A percentile compares a stretch with the other conserved stretches of the same genome.
phyloP scores from a whole-genome alignment of 1,140 invertebrate species.

The Meloidogyne exigua region DNA sequence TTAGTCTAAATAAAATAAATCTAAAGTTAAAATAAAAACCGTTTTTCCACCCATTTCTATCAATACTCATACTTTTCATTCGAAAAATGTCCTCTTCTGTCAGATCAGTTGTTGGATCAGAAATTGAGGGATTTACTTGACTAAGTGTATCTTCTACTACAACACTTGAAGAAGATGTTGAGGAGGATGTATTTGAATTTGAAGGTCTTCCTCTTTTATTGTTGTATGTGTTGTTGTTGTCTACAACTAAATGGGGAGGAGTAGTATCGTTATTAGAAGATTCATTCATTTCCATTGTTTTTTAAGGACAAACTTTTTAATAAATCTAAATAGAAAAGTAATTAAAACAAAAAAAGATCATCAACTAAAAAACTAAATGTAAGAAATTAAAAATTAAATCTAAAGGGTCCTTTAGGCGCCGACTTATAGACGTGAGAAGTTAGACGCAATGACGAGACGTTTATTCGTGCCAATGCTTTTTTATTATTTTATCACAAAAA shows the following conservation, averaged over 20 bases:
- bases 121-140: conserved; percentile 33
- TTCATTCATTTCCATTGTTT: not conserved
- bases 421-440: too few species aligned
- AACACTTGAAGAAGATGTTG: not conserved
- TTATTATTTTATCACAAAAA: too few species aligned
- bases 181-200: not conserved
- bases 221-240: too few species aligned
- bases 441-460: too few species aligned
- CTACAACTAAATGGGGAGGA: not conserved
- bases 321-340: too few species aligned
- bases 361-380: too few species aligned
- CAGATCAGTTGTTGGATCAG: conserved; percentile 41
- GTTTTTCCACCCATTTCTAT: conserved; percentile 22
- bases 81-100: conserved; percentile 58
- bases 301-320: too few species aligned
- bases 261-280: not conserved
- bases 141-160: not conserved
- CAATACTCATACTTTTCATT: conserved; percentile 40
- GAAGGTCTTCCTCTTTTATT: not conserved
- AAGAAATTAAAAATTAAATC: too few species aligned
- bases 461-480: too few species aligned
- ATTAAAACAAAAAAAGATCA: too few species aligned
- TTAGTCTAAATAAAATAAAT: too few species aligned
- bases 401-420: too few species aligned
- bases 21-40: conserved; percentile 24